Conservation (phyloP, 2,113 vertebrate genomes). For the Forbesichthys papilliferus region DNA sequence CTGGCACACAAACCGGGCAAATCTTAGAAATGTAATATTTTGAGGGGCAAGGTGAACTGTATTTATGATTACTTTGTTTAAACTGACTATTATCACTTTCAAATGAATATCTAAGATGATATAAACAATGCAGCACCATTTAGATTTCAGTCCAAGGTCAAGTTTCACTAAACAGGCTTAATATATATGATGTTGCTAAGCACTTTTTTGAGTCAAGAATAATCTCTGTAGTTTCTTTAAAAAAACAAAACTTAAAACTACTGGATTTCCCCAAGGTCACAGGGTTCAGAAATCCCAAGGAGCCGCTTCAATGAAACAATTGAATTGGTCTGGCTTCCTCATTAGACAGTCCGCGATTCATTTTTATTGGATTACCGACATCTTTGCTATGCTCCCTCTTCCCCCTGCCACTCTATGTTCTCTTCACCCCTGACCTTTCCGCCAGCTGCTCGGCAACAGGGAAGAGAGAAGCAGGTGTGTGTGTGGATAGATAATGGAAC, state of each 20-base stretch:
- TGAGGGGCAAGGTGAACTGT: too few relatives aligned
- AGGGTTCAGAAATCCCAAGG: neutral
- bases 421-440: slow-evolving; percentile 16
- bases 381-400: slow-evolving; percentile 52
- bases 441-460: neutral
- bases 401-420: slow-evolving; percentile 26
- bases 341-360: slow-evolving; percentile 65
- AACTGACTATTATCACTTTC: too few relatives aligned
- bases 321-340: slow-evolving; percentile 54
- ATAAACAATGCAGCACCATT: too few relatives aligned
- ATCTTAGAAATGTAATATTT: neutral
- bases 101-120: too few relatives aligned
- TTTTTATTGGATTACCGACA: slow-evolving; percentile 65
- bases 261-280: neutral
- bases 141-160: too few relatives aligned
- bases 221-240: too few relatives aligned
- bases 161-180: too few relatives aligned
- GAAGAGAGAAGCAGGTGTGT: neutral
- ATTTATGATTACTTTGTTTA: too few relatives aligned
- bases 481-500: neutral
- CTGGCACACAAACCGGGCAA: slow-evolving; percentile 40
- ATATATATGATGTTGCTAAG: too few relatives aligned
- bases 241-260: neutral
- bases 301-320: slow-evolving; percentile 60
- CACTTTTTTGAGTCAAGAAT: too few relatives aligned